Evolutionary conservation across 2,113 vertebrate species (phyloP).

Genomic region (Mola mola): DNA sequence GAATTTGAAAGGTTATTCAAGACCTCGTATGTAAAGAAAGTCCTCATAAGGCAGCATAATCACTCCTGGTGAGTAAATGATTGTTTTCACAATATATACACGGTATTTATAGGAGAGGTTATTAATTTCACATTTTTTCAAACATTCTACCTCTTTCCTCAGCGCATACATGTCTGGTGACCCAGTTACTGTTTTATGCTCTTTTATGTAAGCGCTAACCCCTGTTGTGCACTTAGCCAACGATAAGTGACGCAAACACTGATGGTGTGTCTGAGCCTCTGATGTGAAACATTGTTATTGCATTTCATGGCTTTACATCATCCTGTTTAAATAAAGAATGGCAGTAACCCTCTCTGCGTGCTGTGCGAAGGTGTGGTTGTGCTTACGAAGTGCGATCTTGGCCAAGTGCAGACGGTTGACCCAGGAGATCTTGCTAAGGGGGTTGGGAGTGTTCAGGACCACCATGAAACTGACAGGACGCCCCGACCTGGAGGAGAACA

Average conservation of each 20-base stretch:
- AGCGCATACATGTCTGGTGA: slow-evolving; percentile 21
- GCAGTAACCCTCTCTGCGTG: slow-evolving; percentile 7
- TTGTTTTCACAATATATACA: slow-evolving; percentile 5
- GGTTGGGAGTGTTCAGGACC: slow-evolving; percentile 95
- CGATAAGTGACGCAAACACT: slow-evolving; percentile 24
- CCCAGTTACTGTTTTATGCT: slow-evolving; percentile 9
- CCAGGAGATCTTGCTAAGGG: slow-evolving; percentile 97
- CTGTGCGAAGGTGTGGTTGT: neutral
- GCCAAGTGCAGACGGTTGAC: slow-evolving; percentile 94
- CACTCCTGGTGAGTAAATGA: neutral
- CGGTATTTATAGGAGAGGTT: neutral
- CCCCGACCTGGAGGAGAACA: slow-evolving; percentile 84
- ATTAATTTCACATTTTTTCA: neutral
- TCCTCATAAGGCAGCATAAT: neutral
- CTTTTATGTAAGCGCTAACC: slow-evolving; percentile 11
- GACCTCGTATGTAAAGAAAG: no score
- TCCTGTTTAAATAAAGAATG: slow-evolving; percentile 42
- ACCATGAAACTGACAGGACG: slow-evolving; percentile 96
- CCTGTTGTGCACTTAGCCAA: slow-evolving; percentile 16
- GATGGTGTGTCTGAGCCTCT: slow-evolving; percentile 33
- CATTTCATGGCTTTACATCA: slow-evolving; percentile 68
- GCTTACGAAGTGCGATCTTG: slow-evolving; percentile 92
- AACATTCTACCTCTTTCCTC: slow-evolving; percentile 7
- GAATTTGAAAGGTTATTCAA: no score
- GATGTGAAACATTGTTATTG: slow-evolving; percentile 47